phyloP scores from a whole-genome alignment of 2,797 vertebrate genomes.

The Antennarius maculatus region DNA sequence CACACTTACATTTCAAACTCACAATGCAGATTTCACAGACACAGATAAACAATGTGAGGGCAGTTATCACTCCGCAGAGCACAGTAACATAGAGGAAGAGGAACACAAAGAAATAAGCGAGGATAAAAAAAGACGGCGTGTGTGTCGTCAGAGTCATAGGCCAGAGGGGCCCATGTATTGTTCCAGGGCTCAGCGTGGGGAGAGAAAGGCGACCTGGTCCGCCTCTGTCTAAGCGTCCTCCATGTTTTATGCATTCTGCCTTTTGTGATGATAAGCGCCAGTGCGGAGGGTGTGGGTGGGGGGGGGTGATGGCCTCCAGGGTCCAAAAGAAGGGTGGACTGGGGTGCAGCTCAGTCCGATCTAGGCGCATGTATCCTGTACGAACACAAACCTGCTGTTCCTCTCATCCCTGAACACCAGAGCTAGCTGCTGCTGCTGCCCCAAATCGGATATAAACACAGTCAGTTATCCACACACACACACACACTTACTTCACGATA shows the following conservation, averaged over 20 bases:
- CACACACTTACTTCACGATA: constrained; percentile 24
- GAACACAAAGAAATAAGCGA: constrained; percentile 76
- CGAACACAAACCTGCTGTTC: constrained; percentile 37
- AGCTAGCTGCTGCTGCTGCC: constrained; percentile 60
- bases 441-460: constrained; percentile 50
- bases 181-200: constrained; percentile 74
- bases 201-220: constrained; percentile 80
- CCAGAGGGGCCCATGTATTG: constrained; percentile 83
- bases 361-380: constrained; percentile 49
- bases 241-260: constrained; percentile 87
- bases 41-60: constrained; percentile 74
- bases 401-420: constrained; percentile 43
- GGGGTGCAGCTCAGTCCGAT: constrained; percentile 68
- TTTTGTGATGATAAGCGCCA: constrained; percentile 87
- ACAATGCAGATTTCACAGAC: constrained; percentile 85
- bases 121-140: constrained; percentile 77
- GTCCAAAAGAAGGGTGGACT: constrained; percentile 71
- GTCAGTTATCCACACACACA: constrained; percentile 13
- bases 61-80: constrained; percentile 75
- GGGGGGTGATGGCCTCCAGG: constrained; percentile 81
- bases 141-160: constrained; percentile 84
- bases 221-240: constrained; percentile 82
- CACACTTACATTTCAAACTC: constrained; percentile 76
- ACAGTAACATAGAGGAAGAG: constrained; percentile 79
- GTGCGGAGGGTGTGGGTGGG: constrained; percentile 56